Percentiles rank a stretch among this genome's conserved stretches.
Evolutionary conservation across 2,888 invertebrate genomes (phyloP).

Genomic region (Synanthedon tipuliformis): DNA sequence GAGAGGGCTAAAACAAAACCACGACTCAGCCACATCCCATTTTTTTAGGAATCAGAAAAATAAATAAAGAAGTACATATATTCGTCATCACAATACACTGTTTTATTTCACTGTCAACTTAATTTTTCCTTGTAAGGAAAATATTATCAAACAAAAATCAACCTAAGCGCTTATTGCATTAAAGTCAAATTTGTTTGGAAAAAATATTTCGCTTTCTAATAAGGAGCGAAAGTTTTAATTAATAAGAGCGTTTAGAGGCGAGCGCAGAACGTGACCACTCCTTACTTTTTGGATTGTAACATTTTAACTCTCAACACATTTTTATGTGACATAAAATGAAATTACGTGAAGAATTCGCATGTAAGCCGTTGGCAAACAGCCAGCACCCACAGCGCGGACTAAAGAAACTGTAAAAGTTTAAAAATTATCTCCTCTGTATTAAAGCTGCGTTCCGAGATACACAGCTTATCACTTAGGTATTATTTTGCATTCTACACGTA

Average conservation of each 20-base stretch:
- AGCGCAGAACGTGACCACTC: constrained; percentile 4
- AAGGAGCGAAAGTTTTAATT: background rate
- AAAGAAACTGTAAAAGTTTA: constrained; percentile 10
- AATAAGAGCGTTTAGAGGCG: constrained; percentile 1
- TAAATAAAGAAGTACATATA: too few relatives aligned
- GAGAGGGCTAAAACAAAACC: too few relatives aligned
- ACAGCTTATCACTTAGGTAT: constrained; percentile 3
- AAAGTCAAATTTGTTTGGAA: too few relatives aligned
- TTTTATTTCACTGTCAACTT: too few relatives aligned
- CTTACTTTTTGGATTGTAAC: constrained; percentile 14
- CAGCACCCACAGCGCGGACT: constrained; percentile 13
- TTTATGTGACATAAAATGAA: constrained; percentile 28
- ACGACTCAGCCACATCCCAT: too few relatives aligned
- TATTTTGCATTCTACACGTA: constrained; percentile 1
- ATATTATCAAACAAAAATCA: too few relatives aligned
- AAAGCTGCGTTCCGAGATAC: constrained; percentile 3
- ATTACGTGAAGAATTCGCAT: constrained; percentile 31
- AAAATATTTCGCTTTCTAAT: too few relatives aligned
- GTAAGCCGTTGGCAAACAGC: constrained; percentile 30
- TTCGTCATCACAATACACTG: too few relatives aligned
- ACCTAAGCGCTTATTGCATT: too few relatives aligned
- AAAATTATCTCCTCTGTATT: constrained; percentile 11
- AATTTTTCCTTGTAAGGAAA: too few relatives aligned
- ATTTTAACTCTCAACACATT: constrained; percentile 23
- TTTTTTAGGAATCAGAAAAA: too few relatives aligned